Evolutionary conservation across 2,888 invertebrate genomes (phyloP), one percentile per base, ranked within the genome.

Genomic region (Bellardia pandia): DNA sequence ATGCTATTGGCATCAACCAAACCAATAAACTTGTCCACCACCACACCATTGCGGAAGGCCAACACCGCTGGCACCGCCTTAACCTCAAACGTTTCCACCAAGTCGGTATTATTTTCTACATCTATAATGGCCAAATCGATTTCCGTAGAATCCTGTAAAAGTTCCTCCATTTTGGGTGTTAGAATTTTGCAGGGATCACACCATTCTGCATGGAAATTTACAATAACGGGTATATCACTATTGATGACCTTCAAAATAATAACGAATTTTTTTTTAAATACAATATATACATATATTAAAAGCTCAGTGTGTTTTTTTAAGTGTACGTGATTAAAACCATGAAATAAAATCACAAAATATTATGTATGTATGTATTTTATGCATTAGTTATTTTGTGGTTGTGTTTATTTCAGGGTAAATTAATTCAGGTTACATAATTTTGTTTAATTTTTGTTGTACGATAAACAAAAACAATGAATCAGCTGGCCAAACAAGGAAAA

Each of bases 141-240:
- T 90, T 96, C 95, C 9, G 95, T 94, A 74, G 96, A 95, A 2
- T 96, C 96, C 89, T 96, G 96, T 45, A 97, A 95, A 74, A 98
- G 93, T 92, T 97, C 96, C 90, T 95, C 95, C 92, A 98, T 95
- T 93, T 97, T 97, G 2, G 97, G 97, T 0, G 97, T 97, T 14
- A 98, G 94, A 90, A 97, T 96, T 93, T 97, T 97, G 93, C 98
- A 98, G 0, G 98, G 97, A 93, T 97, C 97, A 91, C 98, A 98
- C 98, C 98, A 98, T 89, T 98, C 97, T 0, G 98, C 98, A 91
- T 98, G 98, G 92, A 98, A 98, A 92, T 97, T 98, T 0, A 98
- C 97, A 92, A 98, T 97, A n/a, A 98, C 97, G 45, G 97, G 97
- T 90, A 96, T 96, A 53, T 96, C 95, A 90, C 96, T 97, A 92